phyloP scores from a whole-genome alignment of 2,888 invertebrate genomes.

The Cephus spinipes region DNA sequence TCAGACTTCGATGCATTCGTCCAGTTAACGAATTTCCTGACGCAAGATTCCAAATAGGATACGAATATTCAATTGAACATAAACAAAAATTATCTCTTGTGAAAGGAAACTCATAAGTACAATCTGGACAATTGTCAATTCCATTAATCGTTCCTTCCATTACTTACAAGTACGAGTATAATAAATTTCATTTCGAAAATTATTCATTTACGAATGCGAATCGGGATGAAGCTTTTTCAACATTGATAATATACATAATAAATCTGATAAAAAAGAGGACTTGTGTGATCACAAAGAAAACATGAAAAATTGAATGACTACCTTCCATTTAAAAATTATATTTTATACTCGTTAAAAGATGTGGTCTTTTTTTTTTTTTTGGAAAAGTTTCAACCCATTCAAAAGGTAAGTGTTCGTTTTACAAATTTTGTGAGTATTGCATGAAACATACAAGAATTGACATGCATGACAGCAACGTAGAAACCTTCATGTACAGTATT shows the following conservation, averaged over 20 bases:
- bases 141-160: neutral
- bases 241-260: neutral
- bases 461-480: constrained; percentile 14
- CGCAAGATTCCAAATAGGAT: neutral
- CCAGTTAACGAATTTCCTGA: neutral
- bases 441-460: constrained; percentile 18
- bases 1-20: neutral
- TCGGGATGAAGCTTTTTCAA: neutral
- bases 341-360: neutral
- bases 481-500: constrained; percentile 17
- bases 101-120: neutral
- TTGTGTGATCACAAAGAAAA: neutral
- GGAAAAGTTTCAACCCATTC: neutral
- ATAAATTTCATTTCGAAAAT: neutral
- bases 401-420: neutral
- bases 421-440: neutral
- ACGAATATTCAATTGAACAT: neutral
- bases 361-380: neutral
- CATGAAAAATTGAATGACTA: neutral
- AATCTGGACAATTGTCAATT: neutral
- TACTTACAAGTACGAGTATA: neutral
- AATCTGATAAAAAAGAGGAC: neutral
- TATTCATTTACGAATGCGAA: neutral
- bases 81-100: neutral
- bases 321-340: neutral